Percentiles rank a stretch among this genome's conserved stretches.
These are phyloP conservation scores for Phania funesta DNA, from an alignment of 2,888 invertebrate genomes.

Conservation along the genomic window DNA sequence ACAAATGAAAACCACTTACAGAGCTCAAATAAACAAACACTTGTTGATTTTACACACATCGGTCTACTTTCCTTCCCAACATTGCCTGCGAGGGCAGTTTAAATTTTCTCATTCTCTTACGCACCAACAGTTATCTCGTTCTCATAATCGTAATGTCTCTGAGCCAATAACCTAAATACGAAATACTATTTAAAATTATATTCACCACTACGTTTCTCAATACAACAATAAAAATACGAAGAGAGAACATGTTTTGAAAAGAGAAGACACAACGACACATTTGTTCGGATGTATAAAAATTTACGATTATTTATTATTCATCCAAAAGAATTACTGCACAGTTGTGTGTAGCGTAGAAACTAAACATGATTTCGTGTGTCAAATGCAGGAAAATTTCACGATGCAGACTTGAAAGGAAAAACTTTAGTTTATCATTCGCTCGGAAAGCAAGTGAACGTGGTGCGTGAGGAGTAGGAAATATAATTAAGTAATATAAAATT, in stretches of 20 bases:
- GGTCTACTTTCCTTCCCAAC: no score
- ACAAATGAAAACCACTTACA: not conserved
- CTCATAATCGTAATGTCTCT: not conserved
- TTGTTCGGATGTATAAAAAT: constrained; percentile 38
- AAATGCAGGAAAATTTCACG: constrained; percentile 3
- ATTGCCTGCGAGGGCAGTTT: not conserved
- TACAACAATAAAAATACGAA: not conserved
- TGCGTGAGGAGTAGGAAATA: not conserved
- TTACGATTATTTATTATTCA: constrained; percentile 53
- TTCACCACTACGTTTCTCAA: constrained; percentile 29
- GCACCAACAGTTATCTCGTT: not conserved
- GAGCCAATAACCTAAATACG: constrained; percentile 45
- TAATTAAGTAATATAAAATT: not conserved
- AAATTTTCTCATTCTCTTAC: not conserved
- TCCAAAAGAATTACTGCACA: constrained; percentile 47
- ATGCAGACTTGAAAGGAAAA: constrained; percentile 42
- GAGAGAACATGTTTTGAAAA: constrained; percentile 1
- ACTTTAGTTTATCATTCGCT: constrained; percentile 58
- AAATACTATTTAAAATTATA: not conserved
- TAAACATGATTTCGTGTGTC: constrained; percentile 54
- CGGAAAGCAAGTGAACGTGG: constrained; percentile 57
- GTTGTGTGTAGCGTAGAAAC: constrained; percentile 36
- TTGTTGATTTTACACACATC: not conserved
- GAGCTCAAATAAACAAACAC: not conserved
- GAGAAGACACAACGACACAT: constrained; percentile 9